These are phyloP conservation scores for Elanoides forficatus DNA, from an alignment of 2,113 vertebrate species.

Conservation along the genomic window DNA sequence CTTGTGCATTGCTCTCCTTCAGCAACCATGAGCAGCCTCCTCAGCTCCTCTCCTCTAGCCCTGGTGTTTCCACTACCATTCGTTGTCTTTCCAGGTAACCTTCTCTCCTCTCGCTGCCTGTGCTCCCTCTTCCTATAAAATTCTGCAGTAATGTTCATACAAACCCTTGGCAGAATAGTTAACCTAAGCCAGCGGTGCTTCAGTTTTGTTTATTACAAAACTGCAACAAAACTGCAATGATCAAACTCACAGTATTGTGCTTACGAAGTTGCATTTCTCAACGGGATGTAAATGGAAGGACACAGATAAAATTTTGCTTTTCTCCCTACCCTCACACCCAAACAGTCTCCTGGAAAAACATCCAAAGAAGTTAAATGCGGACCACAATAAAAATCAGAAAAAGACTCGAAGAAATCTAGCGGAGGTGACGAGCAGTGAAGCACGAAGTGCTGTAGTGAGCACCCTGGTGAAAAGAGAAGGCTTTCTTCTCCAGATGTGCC, in stretches of 20 bases:
- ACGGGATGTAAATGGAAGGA: background rate
- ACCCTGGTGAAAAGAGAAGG: background rate
- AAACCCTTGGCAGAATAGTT: background rate
- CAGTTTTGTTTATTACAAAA: background rate
- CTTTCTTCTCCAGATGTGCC: background rate
- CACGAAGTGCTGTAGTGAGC: background rate
- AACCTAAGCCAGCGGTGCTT: background rate
- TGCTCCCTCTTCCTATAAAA: background rate
- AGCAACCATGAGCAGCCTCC: background rate
- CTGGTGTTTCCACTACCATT: background rate
- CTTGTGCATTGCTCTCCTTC: rapidly evolving
- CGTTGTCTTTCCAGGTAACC: background rate
- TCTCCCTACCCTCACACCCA: background rate
- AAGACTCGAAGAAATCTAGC: background rate
- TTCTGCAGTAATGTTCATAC: background rate
- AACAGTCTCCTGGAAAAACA: background rate
- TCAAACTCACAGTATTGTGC: background rate
- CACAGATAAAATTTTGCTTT: rapidly evolving
- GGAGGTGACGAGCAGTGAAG: background rate
- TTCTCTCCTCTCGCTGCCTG: background rate
- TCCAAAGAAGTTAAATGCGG: background rate
- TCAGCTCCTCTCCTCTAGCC: background rate
- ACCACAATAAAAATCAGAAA: background rate
- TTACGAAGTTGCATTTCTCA: background rate
- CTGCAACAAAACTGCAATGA: background rate